A percentile compares a stretch with the other conserved stretches of the same genome.
phyloP scores from a whole-genome alignment of 2,797 vertebrate species.

The Graptemys geographica region DNA sequence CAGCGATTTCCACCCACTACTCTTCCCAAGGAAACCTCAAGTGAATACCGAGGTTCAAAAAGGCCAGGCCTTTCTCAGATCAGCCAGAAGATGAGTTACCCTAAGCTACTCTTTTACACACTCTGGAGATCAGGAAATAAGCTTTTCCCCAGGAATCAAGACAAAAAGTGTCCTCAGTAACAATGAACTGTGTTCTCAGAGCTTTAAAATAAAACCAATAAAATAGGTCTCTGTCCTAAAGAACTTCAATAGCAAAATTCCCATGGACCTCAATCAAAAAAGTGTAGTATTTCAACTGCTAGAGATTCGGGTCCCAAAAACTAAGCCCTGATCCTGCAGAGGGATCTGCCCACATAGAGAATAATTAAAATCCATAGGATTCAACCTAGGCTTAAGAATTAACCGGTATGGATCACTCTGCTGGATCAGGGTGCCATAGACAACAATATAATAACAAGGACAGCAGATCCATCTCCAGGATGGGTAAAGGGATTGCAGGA shows the following conservation, averaged over 20 bases:
- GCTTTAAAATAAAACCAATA: neutral
- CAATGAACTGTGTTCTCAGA: neutral
- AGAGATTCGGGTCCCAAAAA: neutral
- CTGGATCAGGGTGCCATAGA: neutral
- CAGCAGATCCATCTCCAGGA: neutral
- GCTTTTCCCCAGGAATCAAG: accelerated
- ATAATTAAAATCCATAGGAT: neutral
- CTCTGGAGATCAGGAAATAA: neutral
- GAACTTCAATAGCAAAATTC: neutral
- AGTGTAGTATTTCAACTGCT: neutral
- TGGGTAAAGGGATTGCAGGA: neutral
- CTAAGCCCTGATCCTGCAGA: neutral
- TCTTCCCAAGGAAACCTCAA: neutral
- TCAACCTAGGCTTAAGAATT: neutral
- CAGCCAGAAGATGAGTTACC: neutral
- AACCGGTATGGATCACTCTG: neutral
- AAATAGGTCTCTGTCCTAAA: neutral
- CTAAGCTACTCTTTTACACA: neutral
- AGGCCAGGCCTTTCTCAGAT: neutral
- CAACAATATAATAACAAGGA: neutral
- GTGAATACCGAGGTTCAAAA: neutral
- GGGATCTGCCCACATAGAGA: neutral
- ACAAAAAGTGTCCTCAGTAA: neutral
- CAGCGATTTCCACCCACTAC: neutral
- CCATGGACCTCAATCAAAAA: neutral